These are phyloP conservation scores for Halcyon smyrnensis DNA, from an alignment of 2,797 vertebrate genomes.

Conservation along the genomic window DNA sequence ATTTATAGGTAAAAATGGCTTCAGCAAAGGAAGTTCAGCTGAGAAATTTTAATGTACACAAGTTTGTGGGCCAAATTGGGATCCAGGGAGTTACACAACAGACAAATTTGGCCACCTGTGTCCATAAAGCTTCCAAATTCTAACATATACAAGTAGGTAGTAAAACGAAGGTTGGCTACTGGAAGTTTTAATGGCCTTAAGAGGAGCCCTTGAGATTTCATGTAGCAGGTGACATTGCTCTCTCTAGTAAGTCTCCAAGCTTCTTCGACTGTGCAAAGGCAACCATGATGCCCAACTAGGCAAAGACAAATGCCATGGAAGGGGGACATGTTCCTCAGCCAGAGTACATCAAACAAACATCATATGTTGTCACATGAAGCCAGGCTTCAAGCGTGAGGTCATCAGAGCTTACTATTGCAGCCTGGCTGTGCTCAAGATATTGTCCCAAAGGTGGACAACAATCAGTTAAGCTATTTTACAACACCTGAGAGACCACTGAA, in stretches of 20 bases:
- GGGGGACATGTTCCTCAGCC: background rate
- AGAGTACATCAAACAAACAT: background rate
- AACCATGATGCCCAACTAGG: background rate
- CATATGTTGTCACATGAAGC: background rate
- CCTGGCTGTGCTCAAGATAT: background rate
- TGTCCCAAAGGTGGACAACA: background rate
- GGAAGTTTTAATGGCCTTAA: background rate
- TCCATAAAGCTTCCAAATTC: slow-evolving; percentile 4
- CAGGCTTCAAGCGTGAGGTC: background rate
- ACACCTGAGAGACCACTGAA: background rate
- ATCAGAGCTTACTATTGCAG: background rate
- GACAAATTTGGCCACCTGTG: background rate
- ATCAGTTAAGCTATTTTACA: background rate
- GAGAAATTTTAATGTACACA: background rate
- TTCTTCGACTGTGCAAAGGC: background rate
- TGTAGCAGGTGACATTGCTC: background rate
- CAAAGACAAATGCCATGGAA: background rate
- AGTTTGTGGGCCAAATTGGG: background rate
- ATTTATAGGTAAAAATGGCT: background rate
- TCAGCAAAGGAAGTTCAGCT: background rate
- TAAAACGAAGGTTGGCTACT: background rate
- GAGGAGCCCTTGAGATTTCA: background rate
- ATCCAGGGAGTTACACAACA: background rate
- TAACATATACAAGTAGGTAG: background rate
- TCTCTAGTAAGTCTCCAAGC: background rate